Evolutionary conservation across 2,888 invertebrate genomes (phyloP), one percentile per base, ranked within the genome.

Genomic region (Steromphala cineraria): DNA sequence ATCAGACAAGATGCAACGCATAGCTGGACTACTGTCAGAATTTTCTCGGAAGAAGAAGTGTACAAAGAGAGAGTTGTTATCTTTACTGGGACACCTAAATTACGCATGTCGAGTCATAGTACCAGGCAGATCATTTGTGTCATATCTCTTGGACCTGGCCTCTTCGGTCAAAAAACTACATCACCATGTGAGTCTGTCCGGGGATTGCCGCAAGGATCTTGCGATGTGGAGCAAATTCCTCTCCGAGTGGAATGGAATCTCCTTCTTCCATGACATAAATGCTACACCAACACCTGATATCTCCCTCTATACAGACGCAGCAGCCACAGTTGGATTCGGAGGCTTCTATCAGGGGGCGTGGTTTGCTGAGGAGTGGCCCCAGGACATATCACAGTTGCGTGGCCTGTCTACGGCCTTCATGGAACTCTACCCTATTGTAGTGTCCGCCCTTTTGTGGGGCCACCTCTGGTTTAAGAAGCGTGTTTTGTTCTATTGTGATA

Each of bases 1-100:
- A 31, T 24, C 5, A 15, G 67, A 79, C 46, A 83, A 83, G 67
- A 10, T 76, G 17, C 10, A 36, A 17, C 17, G 79, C 1, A 83
- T 82, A 28, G 19, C 56, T 24, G 36, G 46, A 15, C 52, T 80
- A 19, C 74, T 82, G 3, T 31, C 40, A 21, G 2, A 52, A 67
- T 78, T 53, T 67, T 36, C 52, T 10, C 15, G 7, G n/a, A n/a
- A n/a, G 40, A 15, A 80, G 80, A 36, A 78, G 31, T 80, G 80
- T 7, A 53, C 36, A 4, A 67, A 67, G 36, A 31, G 67, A 15
- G 21, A 53, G 19, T 21, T 67, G 4, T 10, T 55, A 55, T 21
- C n/a, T 4, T 21, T 55, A 19, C 2, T 55, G 4, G 2, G 55
- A 3, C 55, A 55, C 2, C 21, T 55, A 55, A n/a, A n/a, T 10